A percentile compares a stretch with the other conserved stretches of the same genome.
Evolutionary conservation across 2,113 vertebrate genomes (phyloP).

Genomic region (Psettodes erumei): DNA sequence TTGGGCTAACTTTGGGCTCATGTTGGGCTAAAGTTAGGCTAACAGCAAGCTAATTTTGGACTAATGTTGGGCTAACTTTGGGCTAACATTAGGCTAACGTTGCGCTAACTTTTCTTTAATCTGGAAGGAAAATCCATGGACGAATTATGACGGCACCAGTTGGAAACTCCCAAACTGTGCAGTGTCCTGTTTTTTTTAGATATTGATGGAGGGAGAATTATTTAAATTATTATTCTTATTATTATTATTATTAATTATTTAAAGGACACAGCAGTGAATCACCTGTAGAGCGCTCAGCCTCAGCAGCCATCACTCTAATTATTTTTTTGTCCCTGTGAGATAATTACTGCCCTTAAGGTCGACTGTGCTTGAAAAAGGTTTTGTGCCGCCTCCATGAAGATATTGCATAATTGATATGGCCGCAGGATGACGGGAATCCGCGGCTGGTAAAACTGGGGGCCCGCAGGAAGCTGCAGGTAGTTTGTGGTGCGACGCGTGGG

Average conservation of each 20-base stretch:
- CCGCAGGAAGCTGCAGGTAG: conserved; percentile 8
- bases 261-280: not conserved
- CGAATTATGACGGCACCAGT: not conserved
- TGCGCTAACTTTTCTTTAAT: too few relatives aligned
- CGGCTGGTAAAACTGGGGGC: too few relatives aligned
- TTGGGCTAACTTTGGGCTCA: too few relatives aligned
- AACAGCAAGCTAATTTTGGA: too few relatives aligned
- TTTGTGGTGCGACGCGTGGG: conserved; percentile 5
- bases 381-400: conserved; percentile 42
- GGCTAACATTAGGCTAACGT: too few relatives aligned
- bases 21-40: not conserved
- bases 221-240: too few relatives aligned
- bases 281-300: conserved; percentile 45
- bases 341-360: conserved; percentile 56
- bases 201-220: not conserved
- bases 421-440: conserved; percentile 25
- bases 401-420: conserved; percentile 55
- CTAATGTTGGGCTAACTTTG: too few relatives aligned
- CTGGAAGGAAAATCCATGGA: not conserved
- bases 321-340: conserved; percentile 10
- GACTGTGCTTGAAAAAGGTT: conserved; percentile 31
- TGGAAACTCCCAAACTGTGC: not conserved
- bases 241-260: too few relatives aligned
- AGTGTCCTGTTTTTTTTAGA: not conserved
- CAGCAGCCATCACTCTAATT: conserved; percentile 51